Evolutionary conservation across 2,888 invertebrate species (phyloP).

Genomic region (Schrankia costaestrigalis): DNA sequence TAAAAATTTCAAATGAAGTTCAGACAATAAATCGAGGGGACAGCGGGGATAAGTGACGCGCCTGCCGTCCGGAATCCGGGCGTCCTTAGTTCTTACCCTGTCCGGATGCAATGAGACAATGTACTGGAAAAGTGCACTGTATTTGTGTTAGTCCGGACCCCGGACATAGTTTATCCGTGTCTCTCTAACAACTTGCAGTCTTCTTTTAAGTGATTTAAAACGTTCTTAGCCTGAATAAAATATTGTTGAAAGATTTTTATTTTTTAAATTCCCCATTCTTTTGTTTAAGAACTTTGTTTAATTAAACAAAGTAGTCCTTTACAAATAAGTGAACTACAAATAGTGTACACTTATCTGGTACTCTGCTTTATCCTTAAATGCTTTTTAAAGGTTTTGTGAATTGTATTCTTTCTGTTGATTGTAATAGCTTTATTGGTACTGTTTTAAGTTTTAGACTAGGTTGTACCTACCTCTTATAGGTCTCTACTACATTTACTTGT

Average conservation of each 20-base stretch:
- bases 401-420: too few relatives aligned
- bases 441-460: too few relatives aligned
- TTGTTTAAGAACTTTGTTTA: slow-evolving; percentile 1
- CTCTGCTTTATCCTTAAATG: too few relatives aligned
- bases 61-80: slow-evolving; percentile 18
- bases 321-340: too few relatives aligned
- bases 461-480: too few relatives aligned
- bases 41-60: slow-evolving; percentile 27
- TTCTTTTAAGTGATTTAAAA: slow-evolving; percentile 34
- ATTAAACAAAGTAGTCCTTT: too few relatives aligned
- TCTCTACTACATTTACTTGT: too few relatives aligned
- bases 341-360: too few relatives aligned
- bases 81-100: slow-evolving; percentile 20
- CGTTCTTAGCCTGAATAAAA: slow-evolving; percentile 21
- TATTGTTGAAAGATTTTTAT: slow-evolving; percentile 10
- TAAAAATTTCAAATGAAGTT: slow-evolving; percentile 13
- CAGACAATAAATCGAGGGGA: slow-evolving; percentile 26
- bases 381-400: too few relatives aligned
- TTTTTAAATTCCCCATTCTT: slow-evolving; percentile 5
- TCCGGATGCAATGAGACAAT: slow-evolving; percentile 34
- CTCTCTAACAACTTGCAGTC: slow-evolving; percentile 19
- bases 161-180: slow-evolving; percentile 26
- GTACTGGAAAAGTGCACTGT: slow-evolving; percentile 29
- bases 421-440: too few relatives aligned
- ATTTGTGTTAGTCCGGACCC: slow-evolving; percentile 26